Conservation (phyloP, 1,140 invertebrate species). For the Mya arenaria region DNA sequence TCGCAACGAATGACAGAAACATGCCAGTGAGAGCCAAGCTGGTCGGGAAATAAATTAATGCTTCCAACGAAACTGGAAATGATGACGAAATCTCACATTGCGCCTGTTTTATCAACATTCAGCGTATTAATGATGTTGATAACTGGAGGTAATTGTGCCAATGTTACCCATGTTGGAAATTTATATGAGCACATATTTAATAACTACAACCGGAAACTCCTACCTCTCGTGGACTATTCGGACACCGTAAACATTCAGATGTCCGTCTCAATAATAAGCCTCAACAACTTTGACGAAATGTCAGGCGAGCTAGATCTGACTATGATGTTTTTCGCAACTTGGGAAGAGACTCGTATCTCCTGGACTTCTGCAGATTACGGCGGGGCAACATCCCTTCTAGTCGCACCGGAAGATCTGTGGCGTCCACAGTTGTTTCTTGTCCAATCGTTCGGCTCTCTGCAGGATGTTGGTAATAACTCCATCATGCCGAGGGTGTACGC, state of each 20-base stretch:
- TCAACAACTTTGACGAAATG: conserved; percentile 47
- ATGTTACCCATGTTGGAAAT: conserved; percentile 16
- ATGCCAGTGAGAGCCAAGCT: too few relatives aligned
- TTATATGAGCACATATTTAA: conserved; percentile 21
- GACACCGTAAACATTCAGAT: neutral
- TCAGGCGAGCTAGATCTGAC: conserved; percentile 21
- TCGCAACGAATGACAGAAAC: too few relatives aligned
- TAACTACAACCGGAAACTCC: conserved; percentile 19
- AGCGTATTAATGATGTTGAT: too few relatives aligned
- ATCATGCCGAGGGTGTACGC: neutral
- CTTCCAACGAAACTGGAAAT: too few relatives aligned
- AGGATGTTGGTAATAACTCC: conserved; percentile 22
- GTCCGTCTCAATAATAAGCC: neutral
- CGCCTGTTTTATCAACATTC: too few relatives aligned
- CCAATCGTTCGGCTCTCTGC: conserved; percentile 10
- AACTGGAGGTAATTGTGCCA: too few relatives aligned
- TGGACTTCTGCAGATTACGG: conserved; percentile 6
- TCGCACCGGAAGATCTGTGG: conserved; percentile 24
- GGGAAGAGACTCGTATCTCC: neutral
- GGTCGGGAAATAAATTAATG: too few relatives aligned
- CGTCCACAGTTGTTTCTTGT: conserved; percentile 28
- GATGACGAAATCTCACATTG: too few relatives aligned
- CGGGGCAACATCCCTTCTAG: conserved; percentile 21
- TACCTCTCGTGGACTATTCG: conserved; percentile 28
- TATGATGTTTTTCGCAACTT: neutral